These are phyloP conservation scores for Mastomys natalensis DNA, from an alignment of 2,113 vertebrate genomes.

Conservation along the genomic window DNA sequence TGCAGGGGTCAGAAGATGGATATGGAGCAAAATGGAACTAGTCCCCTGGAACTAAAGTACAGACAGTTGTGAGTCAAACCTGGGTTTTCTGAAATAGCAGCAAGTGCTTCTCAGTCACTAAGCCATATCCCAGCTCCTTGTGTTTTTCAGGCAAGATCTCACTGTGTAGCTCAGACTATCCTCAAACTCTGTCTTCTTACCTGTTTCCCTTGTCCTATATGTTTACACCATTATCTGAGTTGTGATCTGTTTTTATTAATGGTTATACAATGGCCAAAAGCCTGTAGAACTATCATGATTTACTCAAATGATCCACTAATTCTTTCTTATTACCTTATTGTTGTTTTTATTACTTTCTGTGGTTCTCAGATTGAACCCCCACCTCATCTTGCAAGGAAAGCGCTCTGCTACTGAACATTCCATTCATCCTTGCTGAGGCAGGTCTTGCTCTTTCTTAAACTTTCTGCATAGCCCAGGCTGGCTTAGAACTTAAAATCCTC, in stretches of 20 bases:
- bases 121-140: neutral
- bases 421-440: neutral
- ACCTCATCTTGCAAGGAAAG: neutral
- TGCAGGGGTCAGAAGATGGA: neutral
- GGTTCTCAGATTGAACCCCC: neutral
- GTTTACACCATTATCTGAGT: no score
- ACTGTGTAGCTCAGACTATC: neutral
- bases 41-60: neutral
- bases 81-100: neutral
- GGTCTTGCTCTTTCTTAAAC: no score
- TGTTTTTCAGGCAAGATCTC: neutral
- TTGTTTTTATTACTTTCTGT: neutral
- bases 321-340: neutral
- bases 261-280: neutral
- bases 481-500: no score
- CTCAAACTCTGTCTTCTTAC: neutral
- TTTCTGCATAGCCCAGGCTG: no score
- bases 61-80: neutral
- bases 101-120: neutral
- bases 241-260: neutral
- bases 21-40: neutral
- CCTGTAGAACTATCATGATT: neutral
- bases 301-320: slow-evolving; percentile 19
- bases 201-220: neutral
- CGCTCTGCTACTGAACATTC: neutral